A percentile compares a stretch with the other conserved stretches of the same genome.
Conservation (phyloP, 1,140 invertebrate genomes). For the Lerema accius region DNA sequence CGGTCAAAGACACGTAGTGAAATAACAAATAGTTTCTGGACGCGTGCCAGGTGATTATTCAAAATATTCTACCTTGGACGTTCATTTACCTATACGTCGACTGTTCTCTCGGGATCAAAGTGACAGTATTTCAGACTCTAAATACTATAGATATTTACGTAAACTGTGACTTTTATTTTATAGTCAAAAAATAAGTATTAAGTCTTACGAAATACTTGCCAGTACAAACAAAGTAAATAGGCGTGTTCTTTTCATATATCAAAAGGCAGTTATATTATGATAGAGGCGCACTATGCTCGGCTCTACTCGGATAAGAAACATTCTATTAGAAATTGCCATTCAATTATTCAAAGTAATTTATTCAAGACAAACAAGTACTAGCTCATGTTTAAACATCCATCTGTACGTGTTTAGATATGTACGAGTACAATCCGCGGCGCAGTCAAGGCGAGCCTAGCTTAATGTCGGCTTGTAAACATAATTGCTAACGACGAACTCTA, state of each 20-base stretch:
- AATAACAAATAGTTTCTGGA: conserved; percentile 54
- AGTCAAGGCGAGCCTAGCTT: conserved; percentile 39
- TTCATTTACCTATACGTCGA: conserved; percentile 41
- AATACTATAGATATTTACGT: neutral
- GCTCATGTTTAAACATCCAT: conserved; percentile 33
- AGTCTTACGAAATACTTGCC: too few species aligned
- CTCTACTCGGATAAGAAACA: too few species aligned
- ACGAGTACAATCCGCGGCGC: conserved; percentile 27
- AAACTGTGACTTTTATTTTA: too few species aligned
- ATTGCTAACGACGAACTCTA: conserved; percentile 19
- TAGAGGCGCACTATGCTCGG: too few species aligned
- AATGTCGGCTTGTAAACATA: conserved; percentile 34
- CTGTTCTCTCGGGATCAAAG: conserved; percentile 24
- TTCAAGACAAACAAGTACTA: conserved; percentile 32
- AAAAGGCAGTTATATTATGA: too few species aligned
- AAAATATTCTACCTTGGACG: conserved; percentile 54
- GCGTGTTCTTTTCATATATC: too few species aligned
- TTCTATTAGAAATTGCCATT: conserved; percentile 35
- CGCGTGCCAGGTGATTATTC: conserved; percentile 53
- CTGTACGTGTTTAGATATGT: conserved; percentile 11
- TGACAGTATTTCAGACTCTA: neutral
- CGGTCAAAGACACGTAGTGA: conserved; percentile 24
- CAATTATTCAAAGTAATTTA: conserved; percentile 39
- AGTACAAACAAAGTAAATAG: too few species aligned
- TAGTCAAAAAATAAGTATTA: too few species aligned